phyloP scores from a whole-genome alignment of 2,888 invertebrate species.

The Thalpophila matura region DNA sequence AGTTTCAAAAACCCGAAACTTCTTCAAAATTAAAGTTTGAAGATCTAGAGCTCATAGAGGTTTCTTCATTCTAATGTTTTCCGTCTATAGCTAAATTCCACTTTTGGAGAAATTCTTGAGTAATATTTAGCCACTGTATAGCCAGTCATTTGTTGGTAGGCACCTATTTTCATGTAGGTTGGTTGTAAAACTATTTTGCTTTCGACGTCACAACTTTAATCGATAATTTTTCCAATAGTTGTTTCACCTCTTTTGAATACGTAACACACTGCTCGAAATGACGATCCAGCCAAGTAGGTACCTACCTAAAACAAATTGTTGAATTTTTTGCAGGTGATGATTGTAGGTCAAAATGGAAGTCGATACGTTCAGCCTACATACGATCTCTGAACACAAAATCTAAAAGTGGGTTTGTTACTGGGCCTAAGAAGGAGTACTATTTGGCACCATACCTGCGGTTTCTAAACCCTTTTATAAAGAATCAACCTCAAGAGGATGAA shows the following conservation, averaged over 20 bases:
- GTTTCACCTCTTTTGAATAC: neutral
- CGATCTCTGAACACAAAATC: slow-evolving; percentile 2
- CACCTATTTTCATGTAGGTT: neutral
- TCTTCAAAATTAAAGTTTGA: neutral
- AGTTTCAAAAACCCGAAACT: too few relatives aligned
- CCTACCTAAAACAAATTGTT: neutral
- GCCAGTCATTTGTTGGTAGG: too few relatives aligned
- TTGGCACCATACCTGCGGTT: neutral
- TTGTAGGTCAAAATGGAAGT: slow-evolving; percentile 3
- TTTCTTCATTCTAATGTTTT: neutral
- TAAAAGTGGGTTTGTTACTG: neutral
- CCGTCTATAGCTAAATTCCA: too few relatives aligned
- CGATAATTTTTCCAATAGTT: neutral
- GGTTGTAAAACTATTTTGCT: neutral
- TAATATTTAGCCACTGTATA: too few relatives aligned
- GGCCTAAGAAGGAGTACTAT: neutral
- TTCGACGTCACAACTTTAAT: neutral
- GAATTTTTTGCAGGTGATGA: slow-evolving; percentile 4
- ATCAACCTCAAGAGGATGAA: neutral
- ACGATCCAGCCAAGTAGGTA: too few relatives aligned
- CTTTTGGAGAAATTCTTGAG: too few relatives aligned
- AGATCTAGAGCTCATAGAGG: neutral
- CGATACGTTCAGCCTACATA: slow-evolving; percentile 4
- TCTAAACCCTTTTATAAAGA: slow-evolving; percentile 3
- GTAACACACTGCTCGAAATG: too few relatives aligned